Conservation (phyloP, 2,888 invertebrate species). For the Strigamia crassipes region DNA sequence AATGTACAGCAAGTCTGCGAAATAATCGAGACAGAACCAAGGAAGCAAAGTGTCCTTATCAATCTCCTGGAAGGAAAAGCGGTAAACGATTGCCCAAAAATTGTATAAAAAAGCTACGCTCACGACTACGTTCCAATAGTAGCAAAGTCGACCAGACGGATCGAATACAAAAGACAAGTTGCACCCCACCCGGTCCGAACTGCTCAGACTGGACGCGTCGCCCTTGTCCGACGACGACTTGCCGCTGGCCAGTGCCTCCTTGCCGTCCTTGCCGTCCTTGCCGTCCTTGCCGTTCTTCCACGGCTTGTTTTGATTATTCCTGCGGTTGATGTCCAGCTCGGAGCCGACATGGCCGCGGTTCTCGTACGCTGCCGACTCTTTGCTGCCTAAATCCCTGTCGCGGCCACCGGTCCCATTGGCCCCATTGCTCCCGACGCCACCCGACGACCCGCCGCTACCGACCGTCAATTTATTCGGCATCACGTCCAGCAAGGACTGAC, state of each 20-base stretch:
- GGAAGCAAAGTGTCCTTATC: conserved; percentile 77
- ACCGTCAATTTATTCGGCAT: conserved; percentile 74
- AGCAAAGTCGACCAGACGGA: conserved; percentile 93
- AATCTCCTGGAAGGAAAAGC: conserved; percentile 83
- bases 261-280: not conserved
- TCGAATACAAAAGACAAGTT: conserved; percentile 97
- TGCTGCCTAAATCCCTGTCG: conserved; percentile 53
- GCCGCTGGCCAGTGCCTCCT: conserved; percentile 50
- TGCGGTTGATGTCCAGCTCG: conserved; percentile 74
- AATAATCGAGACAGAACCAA: conserved; percentile 97
- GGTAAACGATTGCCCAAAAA: conserved; percentile 97
- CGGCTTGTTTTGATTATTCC: conserved; percentile 61
- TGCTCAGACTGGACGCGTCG: conserved; percentile 58
- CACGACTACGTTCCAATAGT: conserved; percentile 97
- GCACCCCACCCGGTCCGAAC: conserved; percentile 68
- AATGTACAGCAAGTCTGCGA: conserved; percentile 93
- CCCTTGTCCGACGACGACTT: conserved; percentile 56
- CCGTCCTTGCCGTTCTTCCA: conserved; percentile 19
- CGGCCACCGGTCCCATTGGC: conserved; percentile 51
- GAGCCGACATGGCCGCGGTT: conserved; percentile 70
- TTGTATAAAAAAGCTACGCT: conserved; percentile 95
- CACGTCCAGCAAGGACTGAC: conserved; percentile 70
- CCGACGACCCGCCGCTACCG: conserved; percentile 53
- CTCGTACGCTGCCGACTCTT: conserved; percentile 72
- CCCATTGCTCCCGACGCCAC: conserved; percentile 52